These are phyloP conservation scores for Solea solea DNA, from an alignment of 2,113 vertebrate genomes.

Conservation along the genomic window DNA sequence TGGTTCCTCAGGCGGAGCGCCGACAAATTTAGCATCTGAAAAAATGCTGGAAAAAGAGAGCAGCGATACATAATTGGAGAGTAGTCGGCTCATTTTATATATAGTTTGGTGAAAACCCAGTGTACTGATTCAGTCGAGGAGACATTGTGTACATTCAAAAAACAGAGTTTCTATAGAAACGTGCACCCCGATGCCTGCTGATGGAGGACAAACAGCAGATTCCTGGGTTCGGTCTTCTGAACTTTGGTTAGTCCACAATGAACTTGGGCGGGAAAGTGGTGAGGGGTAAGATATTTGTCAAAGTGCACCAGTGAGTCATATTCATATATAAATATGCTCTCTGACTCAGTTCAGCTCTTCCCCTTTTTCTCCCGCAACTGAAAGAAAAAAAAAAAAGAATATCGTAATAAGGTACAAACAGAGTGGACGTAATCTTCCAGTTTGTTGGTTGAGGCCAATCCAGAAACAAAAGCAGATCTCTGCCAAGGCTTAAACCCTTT, in stretches of 20 bases:
- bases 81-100: conserved; percentile 52
- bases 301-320: neutral
- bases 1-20: conserved; percentile 52
- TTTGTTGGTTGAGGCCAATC: too few species aligned
- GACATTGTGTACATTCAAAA: neutral
- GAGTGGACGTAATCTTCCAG: too few species aligned
- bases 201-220: too few species aligned
- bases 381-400: neutral
- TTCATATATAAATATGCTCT: too few species aligned
- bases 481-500: too few species aligned
- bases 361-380: neutral
- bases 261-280: neutral
- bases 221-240: neutral
- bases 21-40: conserved; percentile 60
- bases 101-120: conserved; percentile 29
- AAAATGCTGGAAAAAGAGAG: conserved; percentile 47
- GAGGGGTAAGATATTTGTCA: neutral
- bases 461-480: too few species aligned
- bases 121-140: conserved; percentile 15
- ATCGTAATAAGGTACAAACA: too few species aligned
- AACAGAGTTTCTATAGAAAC: neutral
- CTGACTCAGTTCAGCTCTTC: neutral
- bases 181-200: too few species aligned
- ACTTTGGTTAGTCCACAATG: too few species aligned
- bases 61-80: conserved; percentile 62